phyloP scores from a whole-genome alignment of 2,888 invertebrate genomes.

The Phragmatobia fuliginosa region DNA sequence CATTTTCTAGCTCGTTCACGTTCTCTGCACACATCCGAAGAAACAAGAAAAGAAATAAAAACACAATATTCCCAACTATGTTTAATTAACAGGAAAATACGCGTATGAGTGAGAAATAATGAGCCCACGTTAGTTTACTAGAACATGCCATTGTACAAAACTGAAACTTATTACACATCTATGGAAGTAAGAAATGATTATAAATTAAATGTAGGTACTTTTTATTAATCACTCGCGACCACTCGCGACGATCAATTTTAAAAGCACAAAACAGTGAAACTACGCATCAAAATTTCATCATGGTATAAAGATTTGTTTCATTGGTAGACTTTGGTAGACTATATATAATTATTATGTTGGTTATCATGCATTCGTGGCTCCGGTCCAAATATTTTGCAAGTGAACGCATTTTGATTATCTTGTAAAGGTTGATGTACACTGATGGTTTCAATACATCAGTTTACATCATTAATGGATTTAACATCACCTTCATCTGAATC shows the following conservation, averaged over 20 bases:
- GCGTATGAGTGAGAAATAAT: neutral
- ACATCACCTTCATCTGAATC: neutral
- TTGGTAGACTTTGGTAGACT: neutral
- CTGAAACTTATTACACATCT: neutral
- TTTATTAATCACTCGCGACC: no score
- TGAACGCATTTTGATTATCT: neutral
- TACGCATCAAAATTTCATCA: neutral
- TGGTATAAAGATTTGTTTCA: neutral
- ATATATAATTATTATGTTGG: neutral
- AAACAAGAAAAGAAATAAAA: neutral
- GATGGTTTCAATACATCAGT: neutral
- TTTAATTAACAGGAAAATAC: constrained; percentile 7
- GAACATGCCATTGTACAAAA: neutral
- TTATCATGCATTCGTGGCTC: neutral
- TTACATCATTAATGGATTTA: neutral
- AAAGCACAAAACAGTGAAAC: neutral
- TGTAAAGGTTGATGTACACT: neutral
- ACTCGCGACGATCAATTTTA: neutral
- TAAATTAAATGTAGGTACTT: no score
- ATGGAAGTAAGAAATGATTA: neutral
- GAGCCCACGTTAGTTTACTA: neutral
- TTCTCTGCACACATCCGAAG: neutral
- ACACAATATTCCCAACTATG: constrained; percentile 7
- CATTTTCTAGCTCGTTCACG: constrained; percentile 4
- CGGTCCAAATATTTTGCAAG: constrained; percentile 4